Base-by-base conservation (phyloP, 2,888 invertebrate genomes). In the Chelonus formosanus region DNA sequence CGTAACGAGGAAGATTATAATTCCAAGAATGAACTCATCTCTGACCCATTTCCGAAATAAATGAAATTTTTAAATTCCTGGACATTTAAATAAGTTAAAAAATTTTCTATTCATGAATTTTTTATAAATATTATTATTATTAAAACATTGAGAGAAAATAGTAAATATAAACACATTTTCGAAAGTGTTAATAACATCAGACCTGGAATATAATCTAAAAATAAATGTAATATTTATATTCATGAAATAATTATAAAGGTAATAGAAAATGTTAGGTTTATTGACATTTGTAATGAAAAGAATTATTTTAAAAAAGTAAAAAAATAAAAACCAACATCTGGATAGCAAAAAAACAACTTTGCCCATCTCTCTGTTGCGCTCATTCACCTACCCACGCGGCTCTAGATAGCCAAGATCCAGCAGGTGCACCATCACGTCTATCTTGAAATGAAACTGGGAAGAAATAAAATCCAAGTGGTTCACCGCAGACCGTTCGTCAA, bases 331-430 rank as follows among this genome's bases (percentile, higher is more conserved):
- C 20, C 8, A 50, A 43, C 63, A 63, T 35, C 48, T 56, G 48
- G 34, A 31, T 36, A 32, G 48, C 43, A 6, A 44, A 36, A 57
- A 43, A 43, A 63, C 36, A 34, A 59, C 20, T 36, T 56, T 47
- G 35, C 36, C n/a, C 32, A 40, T 47, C 36, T 31, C 6, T 43
- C 10, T 47, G 45, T 31, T 36, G 10, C 40, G 34, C 53, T 52
- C 52, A 36, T 61, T 66, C 66, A 66, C 56, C 62, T 66, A 61
- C 62, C 66, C 66, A 66, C 66, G 66, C 62, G 43, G 54, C 10
- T 45, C 20, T 48, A 58, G 54, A 44, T 58, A 47, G 55, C 34
- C 5, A 48, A 54, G 40, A 48, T 43, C 36, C 35, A 50, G 61
- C 66, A 66, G 66, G 61, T 66, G 66, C 10, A 36, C 47, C 7